Conservation (phyloP, 2,797 vertebrate genomes). For the Gallinago solitaria region DNA sequence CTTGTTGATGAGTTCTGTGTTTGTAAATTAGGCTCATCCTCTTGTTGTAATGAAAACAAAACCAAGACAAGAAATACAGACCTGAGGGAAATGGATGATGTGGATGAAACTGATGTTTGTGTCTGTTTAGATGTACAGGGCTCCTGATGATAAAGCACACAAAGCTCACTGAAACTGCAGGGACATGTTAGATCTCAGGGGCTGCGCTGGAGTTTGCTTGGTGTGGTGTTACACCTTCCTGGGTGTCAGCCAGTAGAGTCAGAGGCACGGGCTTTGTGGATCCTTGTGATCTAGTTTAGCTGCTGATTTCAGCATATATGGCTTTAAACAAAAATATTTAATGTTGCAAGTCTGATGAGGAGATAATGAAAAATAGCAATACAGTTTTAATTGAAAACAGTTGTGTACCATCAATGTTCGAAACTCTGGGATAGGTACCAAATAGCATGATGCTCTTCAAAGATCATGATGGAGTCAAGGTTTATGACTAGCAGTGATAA, state of each 20-base stretch:
- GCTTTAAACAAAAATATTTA: background rate
- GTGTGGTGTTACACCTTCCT: background rate
- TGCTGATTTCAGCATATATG: background rate
- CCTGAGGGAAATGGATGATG: background rate
- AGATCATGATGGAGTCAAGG: background rate
- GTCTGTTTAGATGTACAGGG: background rate
- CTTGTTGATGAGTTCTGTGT: background rate
- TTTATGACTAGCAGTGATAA: background rate
- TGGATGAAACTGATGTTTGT: background rate
- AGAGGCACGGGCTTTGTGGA: background rate
- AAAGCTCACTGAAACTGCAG: background rate
- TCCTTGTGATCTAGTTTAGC: background rate
- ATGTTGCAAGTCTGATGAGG: background rate
- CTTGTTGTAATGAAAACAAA: background rate
- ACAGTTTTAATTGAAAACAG: background rate
- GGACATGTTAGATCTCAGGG: background rate
- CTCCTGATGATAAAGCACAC: background rate
- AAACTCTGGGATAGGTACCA: background rate
- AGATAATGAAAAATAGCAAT: background rate
- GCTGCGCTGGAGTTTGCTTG: background rate
- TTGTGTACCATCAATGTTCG: background rate
- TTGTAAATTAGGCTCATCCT: background rate
- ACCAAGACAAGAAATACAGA: background rate
- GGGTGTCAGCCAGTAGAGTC: rapidly evolving
- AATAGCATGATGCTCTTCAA: background rate